These are phyloP conservation scores for Caenorhabditis wallacei DNA, from an alignment of 2,888 invertebrate genomes.

Conservation along the genomic window DNA sequence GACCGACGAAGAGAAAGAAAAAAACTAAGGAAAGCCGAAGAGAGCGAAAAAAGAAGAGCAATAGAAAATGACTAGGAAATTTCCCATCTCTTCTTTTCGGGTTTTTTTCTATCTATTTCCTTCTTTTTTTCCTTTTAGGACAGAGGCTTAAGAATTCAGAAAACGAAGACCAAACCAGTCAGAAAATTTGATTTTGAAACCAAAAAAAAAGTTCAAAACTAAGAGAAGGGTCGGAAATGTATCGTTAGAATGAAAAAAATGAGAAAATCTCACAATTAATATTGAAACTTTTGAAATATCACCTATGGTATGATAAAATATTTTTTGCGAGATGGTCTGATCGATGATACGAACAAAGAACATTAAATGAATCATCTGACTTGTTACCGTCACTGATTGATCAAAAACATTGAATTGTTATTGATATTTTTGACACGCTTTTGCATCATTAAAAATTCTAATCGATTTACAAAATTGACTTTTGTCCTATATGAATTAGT, in stretches of 20 bases:
- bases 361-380: conserved; percentile 26
- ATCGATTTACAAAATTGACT: too few species aligned
- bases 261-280: too few species aligned
- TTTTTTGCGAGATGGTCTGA: conserved; percentile 5
- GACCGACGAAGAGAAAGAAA: conserved; percentile 17
- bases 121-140: conserved; percentile 3
- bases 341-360: conserved; percentile 25
- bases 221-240: too few species aligned
- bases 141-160: conserved; percentile 12
- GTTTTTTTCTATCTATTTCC: conserved; percentile 12
- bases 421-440: background rate
- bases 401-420: conserved; percentile 16
- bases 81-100: conserved; percentile 12
- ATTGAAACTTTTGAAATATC: too few species aligned
- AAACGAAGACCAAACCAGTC: background rate
- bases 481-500: background rate
- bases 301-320: too few species aligned
- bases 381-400: background rate
- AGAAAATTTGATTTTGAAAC: conserved; percentile 1
- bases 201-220: background rate
- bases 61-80: conserved; percentile 49
- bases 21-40: conserved; percentile 22
- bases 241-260: too few species aligned
- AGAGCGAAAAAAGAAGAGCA: conserved; percentile 18
- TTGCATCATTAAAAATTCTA: background rate